These are phyloP conservation scores for Pelvicachromis taeniatus DNA, from an alignment of 2,113 vertebrate species.

Conservation along the genomic window DNA sequence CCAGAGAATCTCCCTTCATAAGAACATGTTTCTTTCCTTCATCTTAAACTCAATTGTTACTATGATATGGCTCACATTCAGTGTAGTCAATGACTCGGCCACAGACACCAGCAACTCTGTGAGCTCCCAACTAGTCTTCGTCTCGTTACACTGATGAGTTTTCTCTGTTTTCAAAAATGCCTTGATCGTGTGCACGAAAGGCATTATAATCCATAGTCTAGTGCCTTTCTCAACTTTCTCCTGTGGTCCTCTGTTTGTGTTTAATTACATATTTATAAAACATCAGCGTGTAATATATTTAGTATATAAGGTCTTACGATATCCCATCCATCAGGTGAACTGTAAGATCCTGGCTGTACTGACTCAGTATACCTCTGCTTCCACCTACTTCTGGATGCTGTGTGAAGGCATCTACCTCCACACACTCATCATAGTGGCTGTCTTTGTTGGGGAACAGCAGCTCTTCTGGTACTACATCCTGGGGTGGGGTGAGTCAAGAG, in stretches of 20 bases:
- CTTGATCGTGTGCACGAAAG: not conserved
- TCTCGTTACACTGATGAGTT: not conserved
- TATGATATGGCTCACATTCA: conserved; percentile 63
- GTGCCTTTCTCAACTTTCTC: not conserved
- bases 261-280: not conserved
- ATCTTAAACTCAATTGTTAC: conserved; percentile 76
- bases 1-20: conserved; percentile 79
- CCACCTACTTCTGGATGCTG: conserved; percentile 81
- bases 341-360: conserved; percentile 74
- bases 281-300: not conserved
- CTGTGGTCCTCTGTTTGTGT: not conserved
- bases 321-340: conserved; percentile 55
- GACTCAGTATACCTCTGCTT: conserved; percentile 59
- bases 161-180: not conserved
- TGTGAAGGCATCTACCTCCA: conserved; percentile 82
- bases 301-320: not conserved
- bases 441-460: conserved; percentile 78
- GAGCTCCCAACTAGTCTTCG: conserved; percentile 15
- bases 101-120: conserved; percentile 56
- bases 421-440: conserved; percentile 80
- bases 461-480: conserved; percentile 79
- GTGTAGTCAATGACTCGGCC: conserved; percentile 12
- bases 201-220: not conserved
- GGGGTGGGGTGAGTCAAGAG: conserved; percentile 75
- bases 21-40: conserved; percentile 79